These are phyloP conservation scores for Scomber scombrus DNA, from an alignment of 2,113 vertebrate species.

Conservation along the genomic window DNA sequence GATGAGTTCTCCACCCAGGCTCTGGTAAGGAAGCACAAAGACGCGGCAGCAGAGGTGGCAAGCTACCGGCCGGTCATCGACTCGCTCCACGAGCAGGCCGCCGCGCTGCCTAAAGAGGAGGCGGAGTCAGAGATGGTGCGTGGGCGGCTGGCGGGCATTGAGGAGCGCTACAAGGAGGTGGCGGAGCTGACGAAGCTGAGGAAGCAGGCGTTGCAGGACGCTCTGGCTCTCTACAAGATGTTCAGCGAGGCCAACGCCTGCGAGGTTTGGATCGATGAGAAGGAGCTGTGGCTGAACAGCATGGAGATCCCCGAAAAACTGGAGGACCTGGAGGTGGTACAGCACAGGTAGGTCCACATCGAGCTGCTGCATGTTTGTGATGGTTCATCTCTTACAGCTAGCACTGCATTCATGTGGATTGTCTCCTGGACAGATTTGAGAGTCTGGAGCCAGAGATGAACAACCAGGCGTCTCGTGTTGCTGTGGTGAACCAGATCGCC, in stretches of 20 bases:
- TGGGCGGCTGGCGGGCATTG: conserved; percentile 89
- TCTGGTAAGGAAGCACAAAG: conserved; percentile 95
- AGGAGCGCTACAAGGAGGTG: conserved; percentile 95
- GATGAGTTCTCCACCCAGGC: conserved; percentile 97
- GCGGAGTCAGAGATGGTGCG: conserved; percentile 86
- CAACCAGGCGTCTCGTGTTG: conserved; percentile 95
- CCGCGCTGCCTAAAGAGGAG: conserved; percentile 84
- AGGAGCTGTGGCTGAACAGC: conserved; percentile 96
- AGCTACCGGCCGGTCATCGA: conserved; percentile 92
- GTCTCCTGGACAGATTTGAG: conserved; percentile 88
- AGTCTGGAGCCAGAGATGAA: conserved; percentile 98
- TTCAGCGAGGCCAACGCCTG: conserved; percentile 95
- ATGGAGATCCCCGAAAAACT: conserved; percentile 97
- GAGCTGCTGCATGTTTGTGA: rapidly evolving
- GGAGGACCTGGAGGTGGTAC: conserved; percentile 96
- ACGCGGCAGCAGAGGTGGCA: conserved; percentile 91
- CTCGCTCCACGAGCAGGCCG: conserved; percentile 90
- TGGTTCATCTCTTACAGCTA: not conserved
- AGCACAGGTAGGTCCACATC: conserved; percentile 89
- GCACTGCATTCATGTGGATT: not conserved
- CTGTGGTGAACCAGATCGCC: conserved; percentile 97
- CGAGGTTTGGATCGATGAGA: conserved; percentile 97
- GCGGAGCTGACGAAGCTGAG: conserved; percentile 90
- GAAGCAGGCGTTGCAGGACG: conserved; percentile 95
- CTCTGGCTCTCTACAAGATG: conserved; percentile 96